phyloP scores from a whole-genome alignment of 1,140 invertebrate species.

The Apolygus lucorum region DNA sequence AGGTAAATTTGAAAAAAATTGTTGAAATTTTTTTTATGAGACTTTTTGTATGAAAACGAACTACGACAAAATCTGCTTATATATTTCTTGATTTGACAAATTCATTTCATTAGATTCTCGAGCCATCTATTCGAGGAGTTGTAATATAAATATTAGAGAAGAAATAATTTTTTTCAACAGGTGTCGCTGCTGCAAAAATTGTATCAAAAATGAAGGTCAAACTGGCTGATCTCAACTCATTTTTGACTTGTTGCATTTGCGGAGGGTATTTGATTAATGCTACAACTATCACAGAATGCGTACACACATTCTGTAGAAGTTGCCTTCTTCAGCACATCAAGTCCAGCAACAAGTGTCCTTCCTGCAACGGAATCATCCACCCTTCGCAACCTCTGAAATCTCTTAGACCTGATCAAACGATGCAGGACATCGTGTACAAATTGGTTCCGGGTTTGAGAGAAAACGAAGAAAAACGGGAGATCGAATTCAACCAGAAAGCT shows the following conservation, averaged over 20 bases:
- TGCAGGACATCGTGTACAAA: constrained; percentile 99
- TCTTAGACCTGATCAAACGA: constrained; percentile 93
- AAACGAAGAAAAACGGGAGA: constrained; percentile 70
- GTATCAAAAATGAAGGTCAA: no score
- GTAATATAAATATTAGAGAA: no score
- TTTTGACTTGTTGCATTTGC: constrained; percentile 93
- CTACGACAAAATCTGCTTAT: no score
- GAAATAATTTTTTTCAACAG: no score
- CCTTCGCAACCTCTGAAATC: constrained; percentile 94
- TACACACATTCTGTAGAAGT: constrained; percentile 97
- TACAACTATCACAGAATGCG: constrained; percentile 93
- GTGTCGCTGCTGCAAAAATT: no score
- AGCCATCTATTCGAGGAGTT: no score
- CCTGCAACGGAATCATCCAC: constrained; percentile 93
- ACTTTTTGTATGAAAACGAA: no score
- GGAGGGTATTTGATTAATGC: constrained; percentile 94
- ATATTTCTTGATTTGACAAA: no score
- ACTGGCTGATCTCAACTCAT: constrained; percentile 79
- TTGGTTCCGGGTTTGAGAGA: constrained; percentile 84
- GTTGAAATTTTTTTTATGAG: no score
- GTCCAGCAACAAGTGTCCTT: constrained; percentile 93
- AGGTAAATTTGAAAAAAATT: no score
- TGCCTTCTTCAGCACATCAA: constrained; percentile 94
- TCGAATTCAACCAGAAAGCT: constrained; percentile 74
- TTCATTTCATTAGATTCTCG: no score